Evolutionary conservation across 2,888 invertebrate species (phyloP).

Genomic region (Ennomos erosarius): DNA sequence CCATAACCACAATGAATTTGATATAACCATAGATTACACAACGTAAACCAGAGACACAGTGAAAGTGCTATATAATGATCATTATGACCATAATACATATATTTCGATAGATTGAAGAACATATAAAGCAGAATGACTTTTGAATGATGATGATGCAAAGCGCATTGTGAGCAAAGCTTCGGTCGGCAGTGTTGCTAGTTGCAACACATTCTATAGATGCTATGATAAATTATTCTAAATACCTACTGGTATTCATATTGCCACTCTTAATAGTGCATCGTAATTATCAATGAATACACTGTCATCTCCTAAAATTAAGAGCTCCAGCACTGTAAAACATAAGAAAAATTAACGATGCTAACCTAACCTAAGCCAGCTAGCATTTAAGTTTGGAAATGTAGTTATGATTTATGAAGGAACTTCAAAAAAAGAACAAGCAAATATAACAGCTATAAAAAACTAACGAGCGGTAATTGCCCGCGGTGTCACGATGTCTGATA

Average conservation of each 20-base stretch:
- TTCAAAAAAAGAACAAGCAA: slow-evolving; percentile 8
- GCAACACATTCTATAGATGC: background rate
- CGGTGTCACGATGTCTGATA: slow-evolving; percentile 12
- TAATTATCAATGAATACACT: too few species aligned
- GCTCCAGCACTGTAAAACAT: too few species aligned
- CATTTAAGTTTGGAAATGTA: too few species aligned
- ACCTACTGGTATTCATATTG: too few species aligned
- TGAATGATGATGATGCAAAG: slow-evolving; percentile 17
- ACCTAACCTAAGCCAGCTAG: too few species aligned
- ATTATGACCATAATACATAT: slow-evolving; percentile 13
- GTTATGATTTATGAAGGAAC: too few species aligned
- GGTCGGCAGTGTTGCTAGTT: background rate
- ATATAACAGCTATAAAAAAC: slow-evolving; percentile 16
- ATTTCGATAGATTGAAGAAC: slow-evolving; percentile 7
- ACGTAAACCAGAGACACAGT: slow-evolving; percentile 10
- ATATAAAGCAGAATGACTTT: slow-evolving; percentile 5
- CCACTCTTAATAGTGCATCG: too few species aligned
- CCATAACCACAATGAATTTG: slow-evolving; percentile 17
- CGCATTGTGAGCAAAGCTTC: background rate
- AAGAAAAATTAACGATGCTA: too few species aligned
- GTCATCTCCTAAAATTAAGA: too few species aligned
- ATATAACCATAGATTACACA: slow-evolving; percentile 21
- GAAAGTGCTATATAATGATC: slow-evolving; percentile 26
- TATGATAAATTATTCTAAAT: background rate
- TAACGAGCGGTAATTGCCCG: slow-evolving; percentile 20